phyloP scores from a whole-genome alignment of 2,113 vertebrate genomes.

The Charadrius vociferus region DNA sequence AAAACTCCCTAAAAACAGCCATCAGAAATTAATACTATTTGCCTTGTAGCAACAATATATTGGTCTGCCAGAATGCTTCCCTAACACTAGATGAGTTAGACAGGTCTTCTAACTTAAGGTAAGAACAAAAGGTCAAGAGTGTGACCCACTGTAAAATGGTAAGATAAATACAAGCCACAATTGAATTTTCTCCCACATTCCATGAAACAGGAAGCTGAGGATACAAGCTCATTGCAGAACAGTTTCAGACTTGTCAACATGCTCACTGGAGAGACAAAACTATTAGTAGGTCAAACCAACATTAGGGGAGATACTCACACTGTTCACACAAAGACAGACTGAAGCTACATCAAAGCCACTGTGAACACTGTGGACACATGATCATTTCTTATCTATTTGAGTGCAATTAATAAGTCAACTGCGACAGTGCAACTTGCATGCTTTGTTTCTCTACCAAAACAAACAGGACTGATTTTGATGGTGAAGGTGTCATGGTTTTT shows the following conservation, averaged over 20 bases:
- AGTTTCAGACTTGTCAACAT: neutral
- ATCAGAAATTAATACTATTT: neutral
- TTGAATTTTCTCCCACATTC: neutral
- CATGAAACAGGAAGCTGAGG: neutral
- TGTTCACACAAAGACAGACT: neutral
- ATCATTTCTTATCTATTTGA: neutral
- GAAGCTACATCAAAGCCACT: neutral
- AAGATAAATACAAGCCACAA: neutral
- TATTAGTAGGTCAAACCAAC: neutral
- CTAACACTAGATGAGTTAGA: neutral
- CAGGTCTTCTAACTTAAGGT: neutral
- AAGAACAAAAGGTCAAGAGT: neutral
- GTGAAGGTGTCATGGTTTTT: neutral
- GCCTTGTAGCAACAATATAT: neutral
- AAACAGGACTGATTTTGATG: neutral
- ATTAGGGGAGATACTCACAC: neutral
- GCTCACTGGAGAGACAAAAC: neutral
- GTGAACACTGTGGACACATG: neutral
- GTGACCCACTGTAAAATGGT: neutral
- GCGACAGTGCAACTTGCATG: neutral
- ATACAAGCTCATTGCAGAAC: neutral
- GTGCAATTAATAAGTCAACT: neutral
- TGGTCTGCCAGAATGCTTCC: neutral
- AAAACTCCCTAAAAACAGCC: neutral
- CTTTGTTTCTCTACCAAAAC: neutral